Base-by-base conservation (phyloP, 2,888 invertebrate genomes). In the Argyra leucocephala region DNA sequence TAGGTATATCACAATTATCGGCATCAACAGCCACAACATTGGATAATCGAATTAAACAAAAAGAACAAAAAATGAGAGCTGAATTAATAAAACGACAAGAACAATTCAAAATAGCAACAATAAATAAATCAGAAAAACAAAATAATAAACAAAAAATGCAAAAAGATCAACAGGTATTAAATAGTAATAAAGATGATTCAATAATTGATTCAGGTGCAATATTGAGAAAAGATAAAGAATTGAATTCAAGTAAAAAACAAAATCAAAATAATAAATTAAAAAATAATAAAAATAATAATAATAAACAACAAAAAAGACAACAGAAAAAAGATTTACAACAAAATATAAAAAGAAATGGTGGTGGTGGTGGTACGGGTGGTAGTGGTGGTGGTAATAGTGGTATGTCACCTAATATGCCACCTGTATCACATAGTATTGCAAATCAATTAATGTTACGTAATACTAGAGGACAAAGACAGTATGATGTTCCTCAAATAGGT, bases 401-500 rank as follows among this genome's bases (percentile, higher is more conserved):
- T 63, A 58, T 69, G 22, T 63, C 72, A 76, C 65, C 74, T 73
- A 61, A 26, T 24, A 31, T 31, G 21, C 31, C 61, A 61, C 72
- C 78, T 70, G 74, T 83, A 66, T 82, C 84, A 70, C 81, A 83
- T 65, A 84, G 84, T 73, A 82, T 87, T 73, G 87, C 87, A 63
- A 88, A 85, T 75, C 90, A 90, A 79, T 84, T 90, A 81, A 89
- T 91, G 88, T 81, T 89, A 75, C 84, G 90, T 72, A 86, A 89
- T 67, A 85, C 89, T 68, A 85, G 91, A 72, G 88, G 88, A 70
- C 87, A 86, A 76, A 83, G 89, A 73, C 87, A 88, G 74, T 91
- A 91, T 80, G 91, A 91, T 81, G 91, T 91, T 70, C 91, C 91
- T 72, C 91, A 90, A 82, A 91, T 91, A 76, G 91, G 91, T 91